Conservation (phyloP, 2,113 vertebrate genomes). For the Tachycineta bicolor region DNA sequence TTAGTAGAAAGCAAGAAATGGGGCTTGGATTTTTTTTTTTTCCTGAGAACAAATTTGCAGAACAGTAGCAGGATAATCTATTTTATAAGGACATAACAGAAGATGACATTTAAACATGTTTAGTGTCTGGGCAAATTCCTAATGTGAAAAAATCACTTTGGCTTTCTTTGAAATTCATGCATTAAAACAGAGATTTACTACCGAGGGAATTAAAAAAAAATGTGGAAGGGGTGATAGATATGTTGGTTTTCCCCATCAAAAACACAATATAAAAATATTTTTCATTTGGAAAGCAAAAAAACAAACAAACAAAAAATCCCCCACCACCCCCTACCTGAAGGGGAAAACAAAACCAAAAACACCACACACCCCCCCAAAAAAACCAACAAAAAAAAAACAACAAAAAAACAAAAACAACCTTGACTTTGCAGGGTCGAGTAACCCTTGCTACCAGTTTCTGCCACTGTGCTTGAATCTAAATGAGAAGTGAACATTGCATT, state of each 20-base stretch:
- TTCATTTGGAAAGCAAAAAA: not conserved
- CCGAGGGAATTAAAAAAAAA: not conserved
- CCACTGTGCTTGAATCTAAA: not conserved
- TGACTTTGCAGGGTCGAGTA: not conserved
- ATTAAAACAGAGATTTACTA: not conserved
- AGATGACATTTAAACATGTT: not conserved
- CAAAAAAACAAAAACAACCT: not conserved
- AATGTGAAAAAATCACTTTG: not conserved
- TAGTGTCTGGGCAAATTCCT: not conserved
- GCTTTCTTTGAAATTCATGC: not conserved
- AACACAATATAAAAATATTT: not conserved
- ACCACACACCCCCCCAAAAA: too few species aligned
- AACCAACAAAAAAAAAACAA: too few species aligned
- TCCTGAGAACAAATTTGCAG: not conserved
- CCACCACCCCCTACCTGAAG: too few species aligned
- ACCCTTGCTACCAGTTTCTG: not conserved
- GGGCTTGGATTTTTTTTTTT: not conserved
- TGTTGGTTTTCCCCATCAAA: not conserved
- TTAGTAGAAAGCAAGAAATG: not conserved
- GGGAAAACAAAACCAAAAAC: too few species aligned
- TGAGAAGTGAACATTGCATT: not conserved
- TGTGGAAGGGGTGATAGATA: not conserved
- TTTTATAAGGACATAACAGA: not conserved
- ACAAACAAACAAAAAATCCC: too few species aligned
- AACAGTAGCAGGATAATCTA: not conserved